These are phyloP conservation scores for Dynastes grantii DNA, from an alignment of 2,888 invertebrate genomes.

Conservation along the genomic window DNA sequence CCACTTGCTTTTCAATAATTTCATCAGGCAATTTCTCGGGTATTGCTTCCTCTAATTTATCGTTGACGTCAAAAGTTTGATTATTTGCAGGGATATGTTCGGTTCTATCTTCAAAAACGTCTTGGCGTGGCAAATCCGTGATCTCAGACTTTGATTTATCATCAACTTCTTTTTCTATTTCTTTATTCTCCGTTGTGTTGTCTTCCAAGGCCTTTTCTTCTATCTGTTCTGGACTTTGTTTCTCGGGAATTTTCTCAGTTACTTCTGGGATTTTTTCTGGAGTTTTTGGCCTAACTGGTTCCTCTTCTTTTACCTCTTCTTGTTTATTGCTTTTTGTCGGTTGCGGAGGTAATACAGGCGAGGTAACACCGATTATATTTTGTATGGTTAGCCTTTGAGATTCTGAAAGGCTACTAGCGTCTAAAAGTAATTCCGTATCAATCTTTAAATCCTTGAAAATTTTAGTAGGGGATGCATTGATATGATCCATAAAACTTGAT, in stretches of 20 bases:
- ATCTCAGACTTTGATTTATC: background rate
- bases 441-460: constrained; percentile 32
- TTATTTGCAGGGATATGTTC: constrained; percentile 28
- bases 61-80: constrained; percentile 14
- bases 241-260: background rate
- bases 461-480: constrained; percentile 27
- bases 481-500: constrained; percentile 3
- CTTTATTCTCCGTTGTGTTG: no score
- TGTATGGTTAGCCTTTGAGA: constrained; percentile 36
- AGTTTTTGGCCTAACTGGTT: background rate
- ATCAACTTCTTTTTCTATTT: background rate
- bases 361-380: constrained; percentile 27
- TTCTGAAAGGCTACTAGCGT: constrained; percentile 13
- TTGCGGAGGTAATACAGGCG: background rate
- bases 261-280: background rate
- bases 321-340: background rate
- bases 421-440: background rate
- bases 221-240: background rate
- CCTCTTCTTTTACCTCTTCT: background rate
- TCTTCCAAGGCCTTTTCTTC: no score
- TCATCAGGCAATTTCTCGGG: constrained; percentile 33
- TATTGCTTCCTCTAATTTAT: constrained; percentile 17
- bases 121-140: background rate
- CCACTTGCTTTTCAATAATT: constrained; percentile 21
- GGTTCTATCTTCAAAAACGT: constrained; percentile 41